phyloP scores from a whole-genome alignment of 64 coral and sea anemone genomes.

The Stichodactyla mertensii region DNA sequence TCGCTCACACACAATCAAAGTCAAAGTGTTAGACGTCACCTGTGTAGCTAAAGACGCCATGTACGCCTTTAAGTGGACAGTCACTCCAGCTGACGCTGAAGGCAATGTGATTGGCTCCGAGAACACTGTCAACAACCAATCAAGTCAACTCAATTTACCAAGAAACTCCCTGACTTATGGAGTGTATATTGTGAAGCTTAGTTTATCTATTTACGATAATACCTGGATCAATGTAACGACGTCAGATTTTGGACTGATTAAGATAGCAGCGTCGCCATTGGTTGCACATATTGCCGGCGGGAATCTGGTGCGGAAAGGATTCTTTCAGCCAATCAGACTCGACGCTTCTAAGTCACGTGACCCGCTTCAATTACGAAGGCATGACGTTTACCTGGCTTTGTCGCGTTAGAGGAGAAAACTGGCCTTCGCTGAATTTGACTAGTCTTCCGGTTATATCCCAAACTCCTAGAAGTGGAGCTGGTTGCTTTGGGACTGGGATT shows the following conservation, averaged over 20 bases:
- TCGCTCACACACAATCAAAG: conserved; percentile 26
- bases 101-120: not conserved
- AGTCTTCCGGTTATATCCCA: conserved; percentile 21
- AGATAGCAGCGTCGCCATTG: conserved; percentile 37
- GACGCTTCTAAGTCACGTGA: conserved; percentile 48
- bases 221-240: conserved; percentile 1
- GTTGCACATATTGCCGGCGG: conserved; percentile 38
- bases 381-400: conserved; percentile 54
- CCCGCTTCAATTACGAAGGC: not conserved
- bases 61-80: conserved; percentile 1
- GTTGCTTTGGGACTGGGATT: conserved; percentile 59
- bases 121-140: conserved; percentile 28
- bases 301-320: conserved; percentile 19
- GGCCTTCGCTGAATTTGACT: conserved; percentile 17
- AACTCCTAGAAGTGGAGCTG: not conserved
- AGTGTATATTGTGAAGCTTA: conserved; percentile 12
- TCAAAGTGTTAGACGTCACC: not conserved
- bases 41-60: conserved; percentile 12
- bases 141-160: conserved; percentile 24
- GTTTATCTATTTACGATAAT: not conserved
- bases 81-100: not conserved
- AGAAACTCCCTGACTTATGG: conserved; percentile 32
- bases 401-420: conserved; percentile 14
- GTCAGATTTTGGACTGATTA: conserved; percentile 39
- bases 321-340: conserved; percentile 21